Evolutionary conservation across 2,113 vertebrate species (phyloP), one percentile per base, ranked within the genome.

Genomic region (Actenoides lindsayi): DNA sequence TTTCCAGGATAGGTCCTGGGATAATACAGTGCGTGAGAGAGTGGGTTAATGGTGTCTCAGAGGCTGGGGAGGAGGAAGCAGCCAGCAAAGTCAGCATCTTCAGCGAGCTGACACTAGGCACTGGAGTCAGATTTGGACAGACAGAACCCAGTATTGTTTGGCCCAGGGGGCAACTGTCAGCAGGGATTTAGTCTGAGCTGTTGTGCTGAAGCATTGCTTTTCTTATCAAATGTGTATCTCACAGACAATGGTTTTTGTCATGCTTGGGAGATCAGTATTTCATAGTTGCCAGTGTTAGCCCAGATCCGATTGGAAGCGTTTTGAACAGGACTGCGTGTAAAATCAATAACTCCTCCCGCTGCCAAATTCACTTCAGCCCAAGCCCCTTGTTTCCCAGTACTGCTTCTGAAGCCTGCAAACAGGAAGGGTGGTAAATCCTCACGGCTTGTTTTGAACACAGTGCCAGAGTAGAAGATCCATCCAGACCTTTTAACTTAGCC

Each of bases 91-190:
- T 93, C 93, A 90, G 93, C 91, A 76, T 87, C 83, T 83, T 53
- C 90, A 60, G 31, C 1, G 16, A 87, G 73, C 78, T 42, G 4
- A 54, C 56, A 91, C 87, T 18, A 50, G 73, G 94, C 86, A 94
- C 83, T 33, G 48, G 80, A 91, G 95, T 78, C 48, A 37, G 87
- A n/a, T 81, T 63, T 39, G 87, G 68, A 89, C 87, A 89, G 80
- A 42, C 62, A 77, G 83, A 91, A 93, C 48, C 60, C 20, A 48
- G 80, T 19, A 41, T 68, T 89, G 80, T 87, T 78, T 78, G 95
- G 95, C 95, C 95, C 73, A 37, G 69, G 83, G 92, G 83, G 84
- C 73, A 91, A 76, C 70, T 64, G 95, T 95, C 96, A 91, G 88
- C 56, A 53, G 65, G 80, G 86, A 96, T 97, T 96, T 90, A 51